Base-by-base conservation (phyloP, 1,140 invertebrate species). In the Monochamus saltuarius region DNA sequence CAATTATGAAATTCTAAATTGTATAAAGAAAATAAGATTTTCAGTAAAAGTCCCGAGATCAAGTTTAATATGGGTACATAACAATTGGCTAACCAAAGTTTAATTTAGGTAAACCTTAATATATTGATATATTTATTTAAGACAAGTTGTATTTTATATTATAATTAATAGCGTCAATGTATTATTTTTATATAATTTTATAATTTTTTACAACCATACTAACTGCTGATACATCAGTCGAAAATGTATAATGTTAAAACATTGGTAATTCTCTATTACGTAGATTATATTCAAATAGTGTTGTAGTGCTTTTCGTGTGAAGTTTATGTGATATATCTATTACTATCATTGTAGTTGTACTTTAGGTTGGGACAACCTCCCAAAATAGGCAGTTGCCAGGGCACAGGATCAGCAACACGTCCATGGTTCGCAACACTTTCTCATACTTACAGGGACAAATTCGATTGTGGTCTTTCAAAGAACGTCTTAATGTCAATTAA, bases 301-400 rank as follows among this genome's bases (percentile, higher is more conserved):
- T 67, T 58, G 72, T 76, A 76, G 73, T 77, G 76, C 76, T 78
- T 78, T 78, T 74, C 68, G 73, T 78, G 75, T 78, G 75, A 75
- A 68, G 71, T 77, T 76, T 74, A 75, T 78, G 76, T 78, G 76
- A 78, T 78, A 77, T 75, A 73, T 72, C 64, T 70, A 71, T 70
- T 71, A 73, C 63, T 71, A 73, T 70, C 66, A 71, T 70, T 57
- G 56, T 70, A 71, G 62, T 65, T 70, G 62, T 51, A 51, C 36
- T 56, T 56, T 56, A 56, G 53, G 38, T 45, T 56, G 11, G 53
- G 53, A 22, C 8, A 35, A 29, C 0, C 8, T 56, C 53, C 53
- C 53, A 40, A 13, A 56, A 17, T 56, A 56, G 53, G 53, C 45
- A 56, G 45, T 56, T n/a, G 13, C 53, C 53, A 45, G 37, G 40